Conservation (phyloP, 1,140 invertebrate species). For the Cotesia typhae region DNA sequence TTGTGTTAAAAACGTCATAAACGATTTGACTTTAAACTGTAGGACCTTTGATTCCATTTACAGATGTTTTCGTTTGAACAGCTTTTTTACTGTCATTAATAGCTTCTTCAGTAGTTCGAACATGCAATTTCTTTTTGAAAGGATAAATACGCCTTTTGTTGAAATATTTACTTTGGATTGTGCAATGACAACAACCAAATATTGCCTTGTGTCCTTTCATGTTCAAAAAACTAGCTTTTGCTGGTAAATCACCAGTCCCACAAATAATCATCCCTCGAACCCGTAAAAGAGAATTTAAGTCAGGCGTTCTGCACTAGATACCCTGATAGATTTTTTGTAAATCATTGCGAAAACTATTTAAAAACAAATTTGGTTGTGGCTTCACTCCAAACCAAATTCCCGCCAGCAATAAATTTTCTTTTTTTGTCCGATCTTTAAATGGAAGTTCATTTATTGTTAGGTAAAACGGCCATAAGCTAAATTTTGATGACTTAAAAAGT, state of each 20-base stretch:
- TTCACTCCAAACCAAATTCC: not conserved
- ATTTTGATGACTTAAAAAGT: constrained; percentile 14
- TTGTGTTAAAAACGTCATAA: constrained; percentile 5
- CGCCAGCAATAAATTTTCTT: too few relatives aligned
- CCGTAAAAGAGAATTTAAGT: not conserved
- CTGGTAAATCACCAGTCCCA: constrained; percentile 15
- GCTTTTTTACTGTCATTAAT: not conserved
- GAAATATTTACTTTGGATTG: constrained; percentile 9
- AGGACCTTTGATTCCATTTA: constrained; percentile 21
- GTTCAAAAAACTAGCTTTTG: constrained; percentile 13
- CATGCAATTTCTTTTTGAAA: not conserved
- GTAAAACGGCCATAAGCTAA: constrained; percentile 22
- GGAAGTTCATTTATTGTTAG: constrained; percentile 26
- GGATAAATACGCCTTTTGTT: constrained; percentile 8
- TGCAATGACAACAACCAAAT: constrained; percentile 1
- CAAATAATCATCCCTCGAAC: not conserved
- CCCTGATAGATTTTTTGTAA: not conserved
- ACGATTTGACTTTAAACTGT: not conserved
- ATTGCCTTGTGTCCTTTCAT: constrained; percentile 1
- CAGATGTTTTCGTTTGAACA: not conserved
- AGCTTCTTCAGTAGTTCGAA: not conserved
- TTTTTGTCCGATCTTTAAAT: constrained; percentile 1
- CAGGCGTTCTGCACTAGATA: not conserved
- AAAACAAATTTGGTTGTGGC: not conserved
- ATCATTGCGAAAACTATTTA: not conserved